These are phyloP conservation scores for Leucophenga varia DNA, from an alignment of 1,140 invertebrate species.

Conservation along the genomic window DNA sequence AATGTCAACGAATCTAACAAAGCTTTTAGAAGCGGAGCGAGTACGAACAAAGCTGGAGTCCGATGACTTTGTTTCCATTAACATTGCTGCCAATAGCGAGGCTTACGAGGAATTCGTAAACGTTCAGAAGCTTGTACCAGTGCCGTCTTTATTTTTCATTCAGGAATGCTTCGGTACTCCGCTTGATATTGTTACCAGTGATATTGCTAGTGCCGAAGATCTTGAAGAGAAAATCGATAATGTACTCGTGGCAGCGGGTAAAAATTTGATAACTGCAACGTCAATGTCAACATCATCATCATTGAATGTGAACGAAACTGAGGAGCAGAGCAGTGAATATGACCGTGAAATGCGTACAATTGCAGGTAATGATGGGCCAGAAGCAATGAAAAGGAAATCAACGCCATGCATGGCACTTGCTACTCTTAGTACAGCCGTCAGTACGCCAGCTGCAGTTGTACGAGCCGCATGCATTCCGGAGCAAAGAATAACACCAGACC, in stretches of 20 bases:
- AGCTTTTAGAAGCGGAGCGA: conserved; percentile 59
- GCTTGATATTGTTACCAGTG: conserved; percentile 71
- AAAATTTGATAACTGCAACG: conserved; percentile 42
- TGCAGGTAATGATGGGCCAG: too few species aligned
- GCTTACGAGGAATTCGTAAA: conserved; percentile 76
- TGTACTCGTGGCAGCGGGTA: conserved; percentile 36
- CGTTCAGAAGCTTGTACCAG: conserved; percentile 77
- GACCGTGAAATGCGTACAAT: too few species aligned
- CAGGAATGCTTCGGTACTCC: conserved; percentile 71
- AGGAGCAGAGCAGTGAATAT: conserved; percentile 4
- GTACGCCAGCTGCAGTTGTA: too few species aligned
- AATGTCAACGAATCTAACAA: conserved; percentile 61
- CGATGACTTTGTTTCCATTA: conserved; percentile 69
- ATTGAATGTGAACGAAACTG: too few species aligned
- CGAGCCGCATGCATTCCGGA: not conserved
- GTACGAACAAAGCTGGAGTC: conserved; percentile 59
- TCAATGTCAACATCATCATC: conserved; percentile 13
- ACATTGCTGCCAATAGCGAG: conserved; percentile 67
- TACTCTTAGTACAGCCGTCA: too few species aligned
- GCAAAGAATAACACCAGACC: not conserved
- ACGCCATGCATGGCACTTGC: not conserved
- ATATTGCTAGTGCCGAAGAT: conserved; percentile 47
- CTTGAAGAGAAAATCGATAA: conserved; percentile 59
- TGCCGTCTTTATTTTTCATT: conserved; percentile 81
- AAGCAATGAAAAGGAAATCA: too few species aligned